Percentiles rank a stretch among this genome's conserved stretches.
phyloP scores from a whole-genome alignment of 2,888 invertebrate genomes.

The Drosophila kanekoi region DNA sequence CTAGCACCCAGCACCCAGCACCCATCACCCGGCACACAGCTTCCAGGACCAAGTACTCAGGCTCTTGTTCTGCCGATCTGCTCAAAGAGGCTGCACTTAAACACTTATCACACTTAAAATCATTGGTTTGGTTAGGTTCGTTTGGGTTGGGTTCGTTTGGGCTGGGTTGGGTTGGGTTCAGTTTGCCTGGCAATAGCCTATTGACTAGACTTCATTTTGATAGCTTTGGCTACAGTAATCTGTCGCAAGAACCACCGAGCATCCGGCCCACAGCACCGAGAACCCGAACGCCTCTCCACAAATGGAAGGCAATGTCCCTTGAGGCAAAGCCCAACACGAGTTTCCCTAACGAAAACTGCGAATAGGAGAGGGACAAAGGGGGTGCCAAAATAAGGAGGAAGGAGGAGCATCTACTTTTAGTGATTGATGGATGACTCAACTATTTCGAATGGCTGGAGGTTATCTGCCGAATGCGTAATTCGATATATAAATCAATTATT shows the following conservation, averaged over 20 bases:
- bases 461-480: background rate
- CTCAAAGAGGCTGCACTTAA: constrained; percentile 50
- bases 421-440: constrained; percentile 4
- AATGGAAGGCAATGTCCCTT: background rate
- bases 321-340: background rate
- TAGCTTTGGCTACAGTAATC: background rate
- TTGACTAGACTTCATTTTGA: constrained; percentile 43
- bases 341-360: background rate
- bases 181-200: constrained; percentile 55
- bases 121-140: constrained; percentile 15
- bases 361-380: background rate
- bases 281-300: background rate
- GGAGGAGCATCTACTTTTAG: background rate
- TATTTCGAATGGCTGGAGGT: background rate
- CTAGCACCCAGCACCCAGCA: too few relatives aligned
- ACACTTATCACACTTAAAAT: constrained; percentile 52
- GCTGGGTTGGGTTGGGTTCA: constrained; percentile 12
- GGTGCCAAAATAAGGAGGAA: background rate
- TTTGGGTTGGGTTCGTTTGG: constrained; percentile 2
- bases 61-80: background rate
- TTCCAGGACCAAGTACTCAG: background rate
- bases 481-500: background rate
- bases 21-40: background rate
- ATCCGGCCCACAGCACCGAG: background rate
- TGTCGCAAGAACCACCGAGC: background rate